Percentiles rank a stretch among this genome's conserved stretches.
Conservation (phyloP, 2,113 vertebrate species). For the Meleagris gallopavo region DNA sequence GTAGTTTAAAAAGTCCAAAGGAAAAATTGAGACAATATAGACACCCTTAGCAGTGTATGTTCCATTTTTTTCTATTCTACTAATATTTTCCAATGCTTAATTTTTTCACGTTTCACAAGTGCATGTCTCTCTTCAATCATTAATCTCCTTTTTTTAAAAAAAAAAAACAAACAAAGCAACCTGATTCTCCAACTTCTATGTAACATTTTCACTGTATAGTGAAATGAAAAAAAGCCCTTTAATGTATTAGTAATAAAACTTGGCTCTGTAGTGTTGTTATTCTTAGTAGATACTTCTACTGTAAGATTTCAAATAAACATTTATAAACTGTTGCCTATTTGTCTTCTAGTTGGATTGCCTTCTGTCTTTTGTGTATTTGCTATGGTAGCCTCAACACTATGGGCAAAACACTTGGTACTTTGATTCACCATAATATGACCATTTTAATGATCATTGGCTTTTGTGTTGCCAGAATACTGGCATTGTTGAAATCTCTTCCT, state of each 20-base stretch:
- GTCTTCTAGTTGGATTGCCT: not conserved
- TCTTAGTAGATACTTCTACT: not conserved
- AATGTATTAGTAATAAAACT: not conserved
- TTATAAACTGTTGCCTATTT: not conserved
- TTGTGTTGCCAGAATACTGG: not conserved
- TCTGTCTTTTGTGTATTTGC: not conserved
- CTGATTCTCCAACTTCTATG: not conserved
- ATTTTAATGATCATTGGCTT: not conserved
- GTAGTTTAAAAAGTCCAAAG: not conserved
- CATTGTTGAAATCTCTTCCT: not conserved
- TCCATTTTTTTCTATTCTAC: not conserved
- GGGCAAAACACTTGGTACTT: not conserved
- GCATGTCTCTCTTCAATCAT: fast-evolving
- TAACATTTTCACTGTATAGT: not conserved
- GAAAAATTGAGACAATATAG: not conserved
- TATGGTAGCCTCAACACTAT: not conserved
- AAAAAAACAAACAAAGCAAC: not conserved
- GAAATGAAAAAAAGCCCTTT: not conserved
- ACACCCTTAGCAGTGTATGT: not conserved
- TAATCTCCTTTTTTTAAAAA: not conserved
- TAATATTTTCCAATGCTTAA: not conserved
- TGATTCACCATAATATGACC: not conserved
- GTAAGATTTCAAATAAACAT: fast-evolving
- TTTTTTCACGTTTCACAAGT: not conserved
- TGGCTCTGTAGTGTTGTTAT: not conserved